phyloP scores from a whole-genome alignment of 2,113 vertebrate species.

The Urocitellus parryii region DNA sequence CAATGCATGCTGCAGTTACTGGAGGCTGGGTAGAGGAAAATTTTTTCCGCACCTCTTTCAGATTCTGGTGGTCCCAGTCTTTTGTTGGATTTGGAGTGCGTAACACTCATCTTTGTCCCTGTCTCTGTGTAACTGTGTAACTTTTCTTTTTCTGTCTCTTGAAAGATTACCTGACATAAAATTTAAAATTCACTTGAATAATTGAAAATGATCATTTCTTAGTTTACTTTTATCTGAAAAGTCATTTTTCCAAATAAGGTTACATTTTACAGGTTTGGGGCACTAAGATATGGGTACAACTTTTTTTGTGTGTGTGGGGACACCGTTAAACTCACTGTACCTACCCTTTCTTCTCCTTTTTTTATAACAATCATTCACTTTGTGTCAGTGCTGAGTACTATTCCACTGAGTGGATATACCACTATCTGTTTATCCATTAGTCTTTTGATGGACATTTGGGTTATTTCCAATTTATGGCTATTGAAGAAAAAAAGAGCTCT shows the following conservation, averaged over 20 bases:
- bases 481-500: fast-evolving
- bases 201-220: not conserved
- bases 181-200: not conserved
- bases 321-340: not conserved
- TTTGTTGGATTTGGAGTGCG: not conserved
- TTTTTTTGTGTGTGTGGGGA: not conserved
- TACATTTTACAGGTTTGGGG: not conserved
- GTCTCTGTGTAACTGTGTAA: not conserved
- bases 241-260: not conserved
- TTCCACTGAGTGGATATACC: not conserved
- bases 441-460: not conserved
- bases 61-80: not conserved
- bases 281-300: not conserved
- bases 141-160: not conserved
- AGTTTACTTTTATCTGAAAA: not conserved
- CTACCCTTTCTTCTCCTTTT: not conserved
- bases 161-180: not conserved
- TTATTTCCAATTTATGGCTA: not conserved
- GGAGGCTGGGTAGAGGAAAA: not conserved
- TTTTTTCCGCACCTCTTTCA: not conserved
- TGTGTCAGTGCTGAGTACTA: not conserved
- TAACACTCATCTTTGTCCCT: not conserved
- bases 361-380: not conserved
- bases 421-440: not conserved
- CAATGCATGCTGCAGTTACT: not conserved